phyloP scores from a whole-genome alignment of 1,140 invertebrate species.

The Scaptomyza hsui region DNA sequence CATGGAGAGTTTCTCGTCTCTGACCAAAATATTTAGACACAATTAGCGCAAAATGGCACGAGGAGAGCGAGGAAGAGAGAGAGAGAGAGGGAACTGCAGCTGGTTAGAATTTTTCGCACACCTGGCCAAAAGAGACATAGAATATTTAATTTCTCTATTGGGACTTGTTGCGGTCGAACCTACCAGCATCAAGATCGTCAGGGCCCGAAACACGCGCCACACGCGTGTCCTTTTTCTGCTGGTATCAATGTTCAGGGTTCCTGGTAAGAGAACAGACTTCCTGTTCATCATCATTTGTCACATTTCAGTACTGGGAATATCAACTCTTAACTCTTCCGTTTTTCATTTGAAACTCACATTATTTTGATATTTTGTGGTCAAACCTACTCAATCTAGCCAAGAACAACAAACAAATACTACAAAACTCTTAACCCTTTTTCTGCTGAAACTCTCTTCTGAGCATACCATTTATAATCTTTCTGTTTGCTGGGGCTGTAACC shows the following conservation, averaged over 20 bases:
- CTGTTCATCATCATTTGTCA: conserved; percentile 7
- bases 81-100: conserved; percentile 2
- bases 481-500: conserved; percentile 55
- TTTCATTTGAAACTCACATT: conserved; percentile 58
- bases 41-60: conserved; percentile 79
- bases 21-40: conserved; percentile 76
- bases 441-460: background rate
- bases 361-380: conserved; percentile 66
- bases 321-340: conserved; percentile 64
- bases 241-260: conserved; percentile 45
- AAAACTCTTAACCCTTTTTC: conserved; percentile 14
- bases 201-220: conserved; percentile 57
- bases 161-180: conserved; percentile 53
- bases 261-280: conserved; percentile 41
- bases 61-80: too few species aligned
- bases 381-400: conserved; percentile 45
- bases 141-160: conserved; percentile 42
- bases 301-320: conserved; percentile 18
- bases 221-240: conserved; percentile 49
- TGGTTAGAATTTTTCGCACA: conserved; percentile 29
- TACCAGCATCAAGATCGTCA: conserved; percentile 54
- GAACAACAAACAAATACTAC: conserved; percentile 15
- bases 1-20: conserved; percentile 10
- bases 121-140: conserved; percentile 27
- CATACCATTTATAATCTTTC: conserved; percentile 14